Evolutionary conservation across 2,888 invertebrate genomes (phyloP), one percentile per base, ranked within the genome.

Genomic region (Volucella bombylans): DNA sequence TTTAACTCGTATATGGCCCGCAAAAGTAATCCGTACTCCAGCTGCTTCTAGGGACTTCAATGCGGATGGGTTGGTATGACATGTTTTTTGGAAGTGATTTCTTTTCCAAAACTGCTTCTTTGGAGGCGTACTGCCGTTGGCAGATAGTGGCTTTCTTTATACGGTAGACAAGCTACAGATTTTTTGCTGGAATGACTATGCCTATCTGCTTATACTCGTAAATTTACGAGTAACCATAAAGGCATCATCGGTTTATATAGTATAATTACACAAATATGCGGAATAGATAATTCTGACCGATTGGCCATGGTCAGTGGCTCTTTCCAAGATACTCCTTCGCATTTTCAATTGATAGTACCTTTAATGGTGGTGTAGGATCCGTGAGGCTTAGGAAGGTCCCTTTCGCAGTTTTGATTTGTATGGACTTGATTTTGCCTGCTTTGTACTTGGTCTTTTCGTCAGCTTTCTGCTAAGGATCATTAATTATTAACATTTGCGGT

Each of bases 261-360:
- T 65, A 6, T 31, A 6, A 6, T 31, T 23, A 23, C 3, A 3
- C 59, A 61, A 57, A 65, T 78, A 79, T 79, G 64, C 59, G 59
- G 31, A 65, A 65, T 50, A 72, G 72, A 65, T 49, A 55, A 65
- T 65, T 74, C 65, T 61, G 59, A 47, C 47, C 52, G 52, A 72
- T 79, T 72, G 43, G 14, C 50, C 57, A 64, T 62, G n/a, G 72
- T 54, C 45, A 45, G 15, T 57, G 12, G 38, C 65, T 12, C 23
- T 39, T n/a, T 65, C 47, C 18, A 15, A 14, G 41, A 10, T 8
- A 8, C 12, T 49, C 15, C 31, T 55, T 68, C 15, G 18, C 64
- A 71, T 49, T 45, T 72, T 15, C 39, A 47, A 38, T 41, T 31
- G 49, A 72, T 79, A 31, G 31, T 6, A 31, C 6, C 31, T 31